Base-by-base conservation (phyloP, 2,888 invertebrate species). In the Tromatobia lineatoria region DNA sequence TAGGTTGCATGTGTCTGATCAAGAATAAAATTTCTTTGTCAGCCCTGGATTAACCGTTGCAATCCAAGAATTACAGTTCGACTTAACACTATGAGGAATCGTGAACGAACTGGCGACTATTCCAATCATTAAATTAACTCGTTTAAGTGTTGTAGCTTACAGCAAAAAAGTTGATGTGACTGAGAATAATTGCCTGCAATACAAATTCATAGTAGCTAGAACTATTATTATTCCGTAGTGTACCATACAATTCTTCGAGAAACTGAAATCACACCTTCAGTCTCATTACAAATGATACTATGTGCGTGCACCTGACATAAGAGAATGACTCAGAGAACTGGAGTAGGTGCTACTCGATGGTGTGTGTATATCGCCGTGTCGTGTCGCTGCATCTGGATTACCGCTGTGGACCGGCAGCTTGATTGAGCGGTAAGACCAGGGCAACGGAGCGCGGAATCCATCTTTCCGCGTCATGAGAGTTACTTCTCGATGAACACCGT, bases 401-500 rank as follows among this genome's bases (percentile, higher is more conserved):
- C 59, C 11, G 34, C 23, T 67, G 73, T n/a, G n/a, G 47, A 78
- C 74, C 61, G 61, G 69, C 34, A 75, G 73, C 71, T 80, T 69
- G 85, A 85, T 85, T 84, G 83, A 84, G 83, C 78, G 74, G 83
- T 83, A 70, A 83, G 64, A 59, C 25, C 52, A 18, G 77, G 47
- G 64, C 83, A 85, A 75, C 83, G 69, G 77, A 84, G 85, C 81
- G 80, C 74, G 61, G 78, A 83, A 85, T 85, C 77, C 80, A 78
- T 84, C 78, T 78, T 52, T 85, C 80, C 74, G 57, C 67, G 82
- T 61, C 69, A 57, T 54, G 76, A 69, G 69, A 81, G 71, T 71
- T 29, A 73, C 73, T 42, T 61, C 73, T 59, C 74, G 76, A 71
- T 66, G 59, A 52, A 75, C 79, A 83, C 64, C 70, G 77, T 70